These are phyloP conservation scores for Calameuta idolon DNA, from an alignment of 2,888 invertebrate species.

Conservation along the genomic window DNA sequence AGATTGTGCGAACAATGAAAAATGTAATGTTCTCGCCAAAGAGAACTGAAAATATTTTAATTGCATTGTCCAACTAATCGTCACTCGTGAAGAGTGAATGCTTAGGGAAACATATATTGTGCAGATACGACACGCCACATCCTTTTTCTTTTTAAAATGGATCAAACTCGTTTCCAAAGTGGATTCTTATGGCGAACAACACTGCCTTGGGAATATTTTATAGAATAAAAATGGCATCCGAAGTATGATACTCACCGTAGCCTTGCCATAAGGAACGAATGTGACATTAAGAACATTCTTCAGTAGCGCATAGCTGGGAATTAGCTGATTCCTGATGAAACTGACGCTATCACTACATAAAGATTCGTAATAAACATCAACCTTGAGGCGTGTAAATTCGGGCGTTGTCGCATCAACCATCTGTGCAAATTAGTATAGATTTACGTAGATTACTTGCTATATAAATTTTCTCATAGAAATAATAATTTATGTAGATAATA, in stretches of 20 bases:
- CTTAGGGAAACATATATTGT: neutral
- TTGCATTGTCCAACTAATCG: neutral
- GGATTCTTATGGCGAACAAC: neutral
- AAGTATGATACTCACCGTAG: slow-evolving; percentile 37
- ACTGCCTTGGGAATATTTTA: neutral
- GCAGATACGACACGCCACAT: neutral
- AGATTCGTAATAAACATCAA: slow-evolving; percentile 71
- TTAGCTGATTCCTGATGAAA: slow-evolving; percentile 68
- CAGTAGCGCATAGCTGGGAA: slow-evolving; percentile 62
- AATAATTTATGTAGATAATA: neutral
- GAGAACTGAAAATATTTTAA: neutral
- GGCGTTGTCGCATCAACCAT: neutral
- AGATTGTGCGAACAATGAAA: neutral
- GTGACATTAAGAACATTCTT: slow-evolving; percentile 61
- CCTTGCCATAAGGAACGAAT: slow-evolving; percentile 70
- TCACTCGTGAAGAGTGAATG: neutral
- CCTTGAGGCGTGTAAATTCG: slow-evolving; percentile 39
- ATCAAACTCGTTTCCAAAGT: neutral
- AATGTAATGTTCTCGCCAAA: neutral
- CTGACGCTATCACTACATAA: slow-evolving; percentile 70
- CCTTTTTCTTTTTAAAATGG: neutral
- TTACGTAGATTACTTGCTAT: neutral
- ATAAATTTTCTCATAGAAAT: neutral
- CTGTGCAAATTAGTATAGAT: neutral
- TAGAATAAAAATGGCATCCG: neutral